These are phyloP conservation scores for Zeuzera pyrina DNA, from an alignment of 2,888 invertebrate genomes.

Conservation along the genomic window DNA sequence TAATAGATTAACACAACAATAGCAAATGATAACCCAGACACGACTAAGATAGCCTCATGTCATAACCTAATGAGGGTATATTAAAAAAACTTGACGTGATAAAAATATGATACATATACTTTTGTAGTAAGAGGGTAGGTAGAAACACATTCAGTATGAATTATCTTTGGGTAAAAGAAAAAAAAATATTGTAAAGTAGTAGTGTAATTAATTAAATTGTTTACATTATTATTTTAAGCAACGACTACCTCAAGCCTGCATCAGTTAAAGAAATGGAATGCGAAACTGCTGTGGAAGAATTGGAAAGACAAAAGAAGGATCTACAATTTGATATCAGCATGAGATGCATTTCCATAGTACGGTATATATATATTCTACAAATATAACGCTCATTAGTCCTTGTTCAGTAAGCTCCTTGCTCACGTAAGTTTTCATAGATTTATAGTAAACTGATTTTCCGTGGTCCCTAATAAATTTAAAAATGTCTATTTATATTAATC, in stretches of 20 bases:
- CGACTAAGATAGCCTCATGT: no score
- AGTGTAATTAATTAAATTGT: not conserved
- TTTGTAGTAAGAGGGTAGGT: not conserved
- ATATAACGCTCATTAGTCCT: no score
- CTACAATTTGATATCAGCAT: conserved; percentile 86
- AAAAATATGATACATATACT: not conserved
- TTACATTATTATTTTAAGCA: conserved; percentile 22
- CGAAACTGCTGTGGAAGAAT: conserved; percentile 71
- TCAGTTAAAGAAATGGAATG: conserved; percentile 50
- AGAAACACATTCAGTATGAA: not conserved
- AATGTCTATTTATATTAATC: no score
- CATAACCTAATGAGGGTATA: no score
- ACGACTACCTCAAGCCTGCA: conserved; percentile 42
- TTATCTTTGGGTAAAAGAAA: not conserved
- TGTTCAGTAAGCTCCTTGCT: no score
- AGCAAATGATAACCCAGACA: no score
- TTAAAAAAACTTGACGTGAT: no score
- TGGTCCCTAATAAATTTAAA: no score
- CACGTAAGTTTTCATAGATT: no score
- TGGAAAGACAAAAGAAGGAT: conserved; percentile 77
- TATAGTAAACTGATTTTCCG: no score
- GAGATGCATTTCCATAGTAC: conserved; percentile 84
- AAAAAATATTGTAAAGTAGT: not conserved
- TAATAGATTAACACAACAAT: no score
- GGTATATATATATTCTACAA: no score